Percentiles rank a stretch among this genome's conserved stretches.
These are phyloP conservation scores for Lepidurus packardi DNA, from an alignment of 1,140 invertebrate species.

Conservation along the genomic window DNA sequence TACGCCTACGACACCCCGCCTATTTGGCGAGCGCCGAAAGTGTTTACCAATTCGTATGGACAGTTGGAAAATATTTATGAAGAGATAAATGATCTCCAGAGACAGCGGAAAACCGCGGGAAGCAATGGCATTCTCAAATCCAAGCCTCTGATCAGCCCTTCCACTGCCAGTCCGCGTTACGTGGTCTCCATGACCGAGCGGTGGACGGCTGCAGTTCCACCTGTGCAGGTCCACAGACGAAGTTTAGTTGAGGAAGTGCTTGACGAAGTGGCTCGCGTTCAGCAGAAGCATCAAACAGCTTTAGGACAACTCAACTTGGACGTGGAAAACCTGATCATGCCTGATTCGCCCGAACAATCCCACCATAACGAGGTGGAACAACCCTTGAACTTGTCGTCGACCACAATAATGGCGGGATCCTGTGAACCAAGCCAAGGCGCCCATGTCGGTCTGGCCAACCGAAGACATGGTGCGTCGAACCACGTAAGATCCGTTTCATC, in stretches of 20 bases:
- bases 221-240: slow-evolving; percentile 21
- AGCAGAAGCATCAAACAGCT: slow-evolving; percentile 68
- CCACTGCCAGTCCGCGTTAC: not conserved
- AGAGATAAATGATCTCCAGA: slow-evolving; percentile 60
- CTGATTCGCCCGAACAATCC: slow-evolving; percentile 43
- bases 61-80: slow-evolving; percentile 78
- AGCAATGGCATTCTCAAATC: not conserved
- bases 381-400: not conserved
- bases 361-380: slow-evolving; percentile 35
- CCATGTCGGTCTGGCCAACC: not conserved
- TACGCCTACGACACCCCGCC: not conserved
- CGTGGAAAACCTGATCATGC: slow-evolving; percentile 82
- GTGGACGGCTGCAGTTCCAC: slow-evolving; percentile 14
- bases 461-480: not conserved
- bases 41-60: slow-evolving; percentile 40
- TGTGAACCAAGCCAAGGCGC: not conserved
- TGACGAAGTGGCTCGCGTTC: slow-evolving; percentile 71
- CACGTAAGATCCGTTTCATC: not conserved
- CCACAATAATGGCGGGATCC: not conserved
- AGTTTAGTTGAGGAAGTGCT: slow-evolving; percentile 44
- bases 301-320: slow-evolving; percentile 78
- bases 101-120: slow-evolving; percentile 26
- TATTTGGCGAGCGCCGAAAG: slow-evolving; percentile 40
- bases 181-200: slow-evolving; percentile 28
- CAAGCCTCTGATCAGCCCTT: not conserved